Base-by-base conservation (phyloP, 2,797 vertebrate genomes). In the Crocidura indochinensis region DNA sequence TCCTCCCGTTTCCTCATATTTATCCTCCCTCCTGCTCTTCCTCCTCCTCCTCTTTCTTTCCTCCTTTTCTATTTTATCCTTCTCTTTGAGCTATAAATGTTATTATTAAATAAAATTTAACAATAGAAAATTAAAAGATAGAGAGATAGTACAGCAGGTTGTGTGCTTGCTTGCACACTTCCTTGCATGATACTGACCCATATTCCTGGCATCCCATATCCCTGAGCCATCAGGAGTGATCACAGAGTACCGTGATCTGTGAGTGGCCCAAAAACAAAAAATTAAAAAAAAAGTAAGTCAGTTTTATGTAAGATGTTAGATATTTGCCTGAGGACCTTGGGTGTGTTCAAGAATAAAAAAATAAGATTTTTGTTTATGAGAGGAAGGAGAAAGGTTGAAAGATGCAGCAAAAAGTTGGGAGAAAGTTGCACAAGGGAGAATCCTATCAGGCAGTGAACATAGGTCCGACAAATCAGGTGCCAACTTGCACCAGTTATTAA, bases 21-120 rank as follows among this genome's bases (percentile, higher is more conserved):
- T 20, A 10, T 51, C 51, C 51, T 51, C 22, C 10, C n/a, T 11
- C 49, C 79, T 11, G 38, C 76, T 26, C 12, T 65, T 26, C 31
- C 24, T 19, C 20, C 1, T n/a, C n/a, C 9, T 53, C n/a, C 6
- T 64, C 53, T 15, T 65, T 24, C n/a, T 17, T 15, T 15, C 1
- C 24, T 24, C 4, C 46, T 44, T 6, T 46, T 22, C 72, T 19
- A 29, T 31, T 46, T 67, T 27, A 44, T 14, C 46, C 47, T 38
- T 76, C 68, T 65, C 60, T 14, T 38, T 69, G 31, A 90, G 31
- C 84, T 80, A 67, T 31, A 88, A 26, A n/a, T n/a, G n/a, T n/a
- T n/a, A n/a, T n/a, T n/a, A 85, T 46, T 27, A 68, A 77, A 44
- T 56, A 83, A 79, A 27, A 31, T 29, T 86, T 89, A 72, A 84